Evolutionary conservation across 1,140 invertebrate genomes (phyloP).

Genomic region (Drosophila repleta): DNA sequence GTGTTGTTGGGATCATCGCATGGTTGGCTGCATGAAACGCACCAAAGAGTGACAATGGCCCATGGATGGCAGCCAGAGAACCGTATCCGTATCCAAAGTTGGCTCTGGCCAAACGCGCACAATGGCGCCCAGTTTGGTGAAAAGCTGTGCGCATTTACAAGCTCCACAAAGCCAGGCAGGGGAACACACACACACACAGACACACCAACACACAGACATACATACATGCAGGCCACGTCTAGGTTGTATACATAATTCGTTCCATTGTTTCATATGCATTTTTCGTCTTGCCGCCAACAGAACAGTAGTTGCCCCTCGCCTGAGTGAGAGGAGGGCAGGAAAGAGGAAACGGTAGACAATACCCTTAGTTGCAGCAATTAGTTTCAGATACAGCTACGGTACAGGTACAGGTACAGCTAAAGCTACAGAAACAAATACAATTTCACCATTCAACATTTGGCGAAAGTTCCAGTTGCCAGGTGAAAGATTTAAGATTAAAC

Average conservation of each 20-base stretch:
- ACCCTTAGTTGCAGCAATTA: conserved; percentile 46
- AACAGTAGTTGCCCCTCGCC: conserved; percentile 40
- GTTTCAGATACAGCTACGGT: conserved; percentile 38
- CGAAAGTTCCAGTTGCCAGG: conserved; percentile 32
- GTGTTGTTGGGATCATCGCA: conserved; percentile 33
- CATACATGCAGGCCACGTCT: too few relatives aligned
- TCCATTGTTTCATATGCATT: conserved; percentile 55
- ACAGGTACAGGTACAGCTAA: background rate
- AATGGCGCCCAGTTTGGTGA: conserved; percentile 54
- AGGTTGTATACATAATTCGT: conserved; percentile 38
- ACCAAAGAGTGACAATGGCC: conserved; percentile 56
- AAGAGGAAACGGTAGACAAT: conserved; percentile 44
- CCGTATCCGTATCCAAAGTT: conserved; percentile 48
- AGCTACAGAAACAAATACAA: background rate
- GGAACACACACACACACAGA: conserved; percentile 12
- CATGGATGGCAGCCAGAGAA: conserved; percentile 43
- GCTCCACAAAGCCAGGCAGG: conserved; percentile 34
- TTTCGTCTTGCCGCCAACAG: conserved; percentile 26
- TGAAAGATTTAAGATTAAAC: conserved; percentile 38
- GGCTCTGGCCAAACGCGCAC: conserved; percentile 34
- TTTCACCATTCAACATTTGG: conserved; percentile 34
- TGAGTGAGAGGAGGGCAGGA: background rate
- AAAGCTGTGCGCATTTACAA: conserved; percentile 51
- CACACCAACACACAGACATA: background rate
- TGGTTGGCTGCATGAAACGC: conserved; percentile 56